These are phyloP conservation scores for Agrochola macilenta DNA, from an alignment of 2,888 invertebrate species.

Conservation along the genomic window DNA sequence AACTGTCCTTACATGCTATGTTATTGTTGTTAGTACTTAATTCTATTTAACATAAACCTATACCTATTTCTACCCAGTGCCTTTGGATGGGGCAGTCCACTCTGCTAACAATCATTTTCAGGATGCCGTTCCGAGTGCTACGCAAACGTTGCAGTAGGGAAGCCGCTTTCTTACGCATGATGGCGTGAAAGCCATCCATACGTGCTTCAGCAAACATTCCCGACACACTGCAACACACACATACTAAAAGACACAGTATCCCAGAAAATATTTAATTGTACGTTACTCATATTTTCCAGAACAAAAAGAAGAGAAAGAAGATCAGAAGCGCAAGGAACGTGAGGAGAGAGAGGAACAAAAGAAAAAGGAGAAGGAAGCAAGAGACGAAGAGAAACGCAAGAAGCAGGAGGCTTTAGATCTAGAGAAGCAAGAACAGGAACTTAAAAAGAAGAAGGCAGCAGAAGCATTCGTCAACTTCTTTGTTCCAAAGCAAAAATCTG, in stretches of 20 bases:
- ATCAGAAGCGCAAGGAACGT: constrained; percentile 82
- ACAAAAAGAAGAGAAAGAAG: constrained; percentile 85
- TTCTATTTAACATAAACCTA: no score
- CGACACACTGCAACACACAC: no score
- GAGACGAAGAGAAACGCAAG: constrained; percentile 91
- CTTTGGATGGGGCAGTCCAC: no score
- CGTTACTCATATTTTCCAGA: constrained; percentile 73
- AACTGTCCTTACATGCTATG: no score
- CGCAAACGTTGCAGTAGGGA: no score
- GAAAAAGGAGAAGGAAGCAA: constrained; percentile 88
- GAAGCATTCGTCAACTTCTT: constrained; percentile 96
- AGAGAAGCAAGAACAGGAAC: constrained; percentile 93
- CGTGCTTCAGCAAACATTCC: no score
- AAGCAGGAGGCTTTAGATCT: constrained; percentile 91
- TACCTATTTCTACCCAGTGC: no score
- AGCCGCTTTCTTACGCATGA: no score
- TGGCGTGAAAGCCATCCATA: no score
- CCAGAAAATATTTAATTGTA: neutral
- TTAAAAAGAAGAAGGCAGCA: constrained; percentile 94
- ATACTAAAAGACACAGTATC: neutral
- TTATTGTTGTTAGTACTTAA: no score
- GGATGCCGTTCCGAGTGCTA: no score
- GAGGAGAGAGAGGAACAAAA: constrained; percentile 89
- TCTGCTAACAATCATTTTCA: no score
- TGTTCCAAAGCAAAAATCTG: constrained; percentile 91